phyloP scores from a whole-genome alignment of 2,113 vertebrate species.

The Xenotilapia longispinis region DNA sequence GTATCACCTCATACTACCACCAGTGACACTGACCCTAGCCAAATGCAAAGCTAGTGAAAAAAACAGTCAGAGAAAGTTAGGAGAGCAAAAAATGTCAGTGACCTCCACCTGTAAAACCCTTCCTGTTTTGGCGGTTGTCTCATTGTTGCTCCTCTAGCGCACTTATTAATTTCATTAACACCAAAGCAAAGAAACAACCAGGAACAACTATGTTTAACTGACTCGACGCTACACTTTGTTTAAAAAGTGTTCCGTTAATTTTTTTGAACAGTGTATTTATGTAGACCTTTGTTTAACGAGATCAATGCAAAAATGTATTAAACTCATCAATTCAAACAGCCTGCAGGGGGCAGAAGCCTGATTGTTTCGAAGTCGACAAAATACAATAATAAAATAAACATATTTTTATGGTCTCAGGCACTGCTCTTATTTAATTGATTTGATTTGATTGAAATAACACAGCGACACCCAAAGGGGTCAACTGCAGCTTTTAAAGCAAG shows the following conservation, averaged over 20 bases:
- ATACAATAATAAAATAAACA: background rate
- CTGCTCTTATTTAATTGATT: background rate
- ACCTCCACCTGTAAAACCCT: background rate
- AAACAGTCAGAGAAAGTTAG: background rate
- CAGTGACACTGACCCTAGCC: background rate
- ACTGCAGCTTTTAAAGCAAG: background rate
- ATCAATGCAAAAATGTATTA: background rate
- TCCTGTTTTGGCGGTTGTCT: background rate
- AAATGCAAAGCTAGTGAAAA: background rate
- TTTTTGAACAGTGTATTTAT: background rate
- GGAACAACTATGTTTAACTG: background rate
- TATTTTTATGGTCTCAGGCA: background rate
- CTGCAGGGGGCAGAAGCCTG: background rate
- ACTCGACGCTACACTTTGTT: background rate
- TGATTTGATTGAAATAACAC: background rate
- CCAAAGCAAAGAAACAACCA: background rate
- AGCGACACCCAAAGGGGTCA: background rate
- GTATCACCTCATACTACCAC: background rate
- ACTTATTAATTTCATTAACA: background rate
- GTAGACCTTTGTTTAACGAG: background rate
- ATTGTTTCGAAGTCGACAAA: rapidly evolving
- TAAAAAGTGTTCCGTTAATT: background rate
- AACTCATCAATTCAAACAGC: background rate
- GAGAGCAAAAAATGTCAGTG: background rate
- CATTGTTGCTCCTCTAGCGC: background rate